These are phyloP conservation scores for Diarsia brunnea DNA, from an alignment of 2,888 invertebrate genomes.

Conservation along the genomic window DNA sequence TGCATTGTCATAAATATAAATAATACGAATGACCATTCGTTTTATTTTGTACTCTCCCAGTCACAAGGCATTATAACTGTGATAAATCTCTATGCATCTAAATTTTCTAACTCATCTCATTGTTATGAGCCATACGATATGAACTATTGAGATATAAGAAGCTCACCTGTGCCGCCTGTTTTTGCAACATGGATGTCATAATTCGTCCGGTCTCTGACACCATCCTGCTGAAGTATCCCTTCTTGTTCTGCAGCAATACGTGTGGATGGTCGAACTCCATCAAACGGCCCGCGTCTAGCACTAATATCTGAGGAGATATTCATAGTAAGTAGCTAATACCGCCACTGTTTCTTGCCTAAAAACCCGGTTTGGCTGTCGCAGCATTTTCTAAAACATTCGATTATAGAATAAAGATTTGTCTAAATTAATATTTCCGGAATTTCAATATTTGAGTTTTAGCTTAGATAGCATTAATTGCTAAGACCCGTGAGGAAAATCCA, in stretches of 20 bases:
- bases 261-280: conserved; percentile 94
- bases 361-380: neutral
- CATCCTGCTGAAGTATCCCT: conserved; percentile 91
- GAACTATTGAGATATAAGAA: neutral
- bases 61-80: neutral
- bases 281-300: conserved; percentile 91
- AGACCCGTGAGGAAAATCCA: neutral
- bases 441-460: neutral
- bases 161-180: conserved; percentile 91
- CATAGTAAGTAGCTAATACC: neutral
- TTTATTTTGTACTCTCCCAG: neutral
- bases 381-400: neutral
- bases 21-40: too few species aligned
- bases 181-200: conserved; percentile 91
- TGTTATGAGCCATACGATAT: neutral
- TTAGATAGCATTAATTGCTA: neutral
- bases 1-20: neutral
- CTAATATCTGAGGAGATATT: conserved; percentile 85
- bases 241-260: conserved; percentile 89
- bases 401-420: neutral
- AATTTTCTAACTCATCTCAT: neutral
- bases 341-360: neutral
- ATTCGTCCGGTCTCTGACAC: conserved; percentile 92
- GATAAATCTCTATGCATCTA: neutral
- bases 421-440: neutral